Base-by-base conservation (phyloP, 30 jellyfish, hydroid and myxozoan species). In the Sanderia malayensis region DNA sequence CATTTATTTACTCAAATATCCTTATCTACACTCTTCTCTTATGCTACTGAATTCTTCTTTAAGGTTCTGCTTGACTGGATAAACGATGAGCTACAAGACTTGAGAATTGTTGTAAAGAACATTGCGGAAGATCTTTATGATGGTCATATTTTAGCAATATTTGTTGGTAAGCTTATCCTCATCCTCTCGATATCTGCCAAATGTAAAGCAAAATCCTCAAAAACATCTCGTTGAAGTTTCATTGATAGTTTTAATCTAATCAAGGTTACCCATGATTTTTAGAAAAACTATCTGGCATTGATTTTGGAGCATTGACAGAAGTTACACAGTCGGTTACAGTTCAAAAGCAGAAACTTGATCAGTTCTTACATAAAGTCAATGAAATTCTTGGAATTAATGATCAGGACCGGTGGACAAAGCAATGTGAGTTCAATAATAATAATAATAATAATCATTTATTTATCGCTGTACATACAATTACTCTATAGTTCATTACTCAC, bases 161-260 rank as follows among this genome's bases (percentile, higher is more conserved):
- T 89, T 69, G 91, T 89, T 53, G 97, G 97, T 89, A 49, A 55
- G 97, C n/a, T n/a, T n/a, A n/a, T n/a, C n/a, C n/a, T n/a, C n/a
- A n/a, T n/a, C n/a, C n/a, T n/a, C n/a, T n/a, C n/a, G n/a, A n/a
- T n/a, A n/a, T n/a, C n/a, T n/a, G n/a, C n/a, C n/a, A n/a, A n/a
- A n/a, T n/a, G n/a, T n/a, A n/a, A n/a, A n/a, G n/a, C n/a, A n/a
- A n/a, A n/a, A n/a, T n/a, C n/a, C n/a, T n/a, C n/a, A n/a, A n/a
- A n/a, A n/a, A n/a, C n/a, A n/a, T n/a, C n/a, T n/a, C n/a, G n/a
- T n/a, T n/a, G n/a, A n/a, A n/a, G n/a, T n/a, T n/a, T n/a, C n/a
- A n/a, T n/a, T n/a, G n/a, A n/a, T n/a, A n/a, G n/a, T n/a, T n/a
- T n/a, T n/a, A n/a, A n/a, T n/a, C n/a, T n/a, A n/a, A n/a, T n/a